Evolutionary conservation across 2,888 invertebrate genomes (phyloP).

Genomic region (Byasa hedistus): DNA sequence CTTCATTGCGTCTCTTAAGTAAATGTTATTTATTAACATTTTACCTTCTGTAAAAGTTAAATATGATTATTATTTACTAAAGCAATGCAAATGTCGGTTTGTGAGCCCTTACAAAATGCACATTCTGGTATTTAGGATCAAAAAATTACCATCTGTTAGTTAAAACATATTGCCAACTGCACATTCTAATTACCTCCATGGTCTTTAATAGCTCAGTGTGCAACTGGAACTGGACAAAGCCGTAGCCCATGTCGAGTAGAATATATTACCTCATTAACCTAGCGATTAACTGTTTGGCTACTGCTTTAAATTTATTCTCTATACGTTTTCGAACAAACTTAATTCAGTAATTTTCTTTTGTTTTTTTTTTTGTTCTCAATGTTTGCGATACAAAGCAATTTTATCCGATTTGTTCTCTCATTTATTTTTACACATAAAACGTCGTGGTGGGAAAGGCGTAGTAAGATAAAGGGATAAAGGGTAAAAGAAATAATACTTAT

Average conservation of each 20-base stretch:
- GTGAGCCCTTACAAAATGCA: too few species aligned
- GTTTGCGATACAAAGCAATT: background rate
- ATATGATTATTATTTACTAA: too few species aligned
- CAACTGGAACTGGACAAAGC: conserved; percentile 29
- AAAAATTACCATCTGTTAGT: background rate
- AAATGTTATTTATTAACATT: too few species aligned
- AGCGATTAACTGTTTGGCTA: conserved; percentile 29
- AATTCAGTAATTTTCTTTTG: background rate
- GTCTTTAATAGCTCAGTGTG: conserved; percentile 24
- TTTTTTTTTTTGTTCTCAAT: background rate
- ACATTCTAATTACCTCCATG: conserved; percentile 20
- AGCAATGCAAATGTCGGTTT: too few species aligned
- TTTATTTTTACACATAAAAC: background rate
- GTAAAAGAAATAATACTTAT: too few species aligned
- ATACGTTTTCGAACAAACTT: conserved; percentile 2
- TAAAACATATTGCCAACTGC: conserved; percentile 4
- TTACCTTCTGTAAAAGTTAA: too few species aligned
- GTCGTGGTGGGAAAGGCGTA: too few species aligned
- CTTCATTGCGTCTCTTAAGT: too few species aligned
- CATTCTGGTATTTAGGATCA: background rate
- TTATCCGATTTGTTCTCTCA: background rate
- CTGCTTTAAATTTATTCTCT: conserved; percentile 28
- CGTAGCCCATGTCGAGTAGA: conserved; percentile 27
- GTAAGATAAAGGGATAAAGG: too few species aligned
- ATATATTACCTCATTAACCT: conserved; percentile 31